A percentile compares a stretch with the other conserved stretches of the same genome.
Evolutionary conservation across 2,888 invertebrate species (phyloP).

Genomic region (Kuschelorhynchus macadamiae): DNA sequence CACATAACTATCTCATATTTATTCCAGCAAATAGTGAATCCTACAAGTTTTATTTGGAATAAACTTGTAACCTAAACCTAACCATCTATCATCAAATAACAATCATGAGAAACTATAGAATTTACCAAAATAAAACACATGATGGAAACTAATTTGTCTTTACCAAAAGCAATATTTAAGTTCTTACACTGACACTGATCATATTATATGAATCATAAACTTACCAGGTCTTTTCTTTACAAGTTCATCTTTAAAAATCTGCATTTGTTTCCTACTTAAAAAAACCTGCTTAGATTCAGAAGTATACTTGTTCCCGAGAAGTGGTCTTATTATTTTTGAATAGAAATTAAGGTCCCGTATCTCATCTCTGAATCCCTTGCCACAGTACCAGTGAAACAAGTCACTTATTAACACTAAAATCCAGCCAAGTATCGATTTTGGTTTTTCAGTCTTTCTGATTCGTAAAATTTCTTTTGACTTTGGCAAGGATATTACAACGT

Average conservation of each 20-base stretch:
- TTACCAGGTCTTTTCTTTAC: constrained; percentile 61
- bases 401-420: constrained; percentile 61
- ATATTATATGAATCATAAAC: too few relatives aligned
- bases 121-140: too few relatives aligned
- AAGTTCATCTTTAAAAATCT: constrained; percentile 59
- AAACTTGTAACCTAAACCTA: too few relatives aligned
- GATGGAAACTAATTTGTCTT: too few relatives aligned
- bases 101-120: too few relatives aligned
- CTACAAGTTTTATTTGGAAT: too few relatives aligned
- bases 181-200: too few relatives aligned
- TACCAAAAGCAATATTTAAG: too few relatives aligned
- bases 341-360: constrained; percentile 71
- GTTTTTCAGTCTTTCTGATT: constrained; percentile 72
- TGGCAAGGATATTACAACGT: constrained; percentile 77
- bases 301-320: constrained; percentile 67
- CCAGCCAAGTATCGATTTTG: constrained; percentile 62
- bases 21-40: too few relatives aligned
- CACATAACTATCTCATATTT: too few relatives aligned
- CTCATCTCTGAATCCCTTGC: constrained; percentile 66
- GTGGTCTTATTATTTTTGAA: constrained; percentile 71
- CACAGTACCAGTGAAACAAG: constrained; percentile 60
- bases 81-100: too few relatives aligned
- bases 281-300: constrained; percentile 61
- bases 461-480: constrained; percentile 74
- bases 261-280: constrained; percentile 58